Base-by-base conservation (phyloP, 2,888 invertebrate species). In the Morpho deidamia region DNA sequence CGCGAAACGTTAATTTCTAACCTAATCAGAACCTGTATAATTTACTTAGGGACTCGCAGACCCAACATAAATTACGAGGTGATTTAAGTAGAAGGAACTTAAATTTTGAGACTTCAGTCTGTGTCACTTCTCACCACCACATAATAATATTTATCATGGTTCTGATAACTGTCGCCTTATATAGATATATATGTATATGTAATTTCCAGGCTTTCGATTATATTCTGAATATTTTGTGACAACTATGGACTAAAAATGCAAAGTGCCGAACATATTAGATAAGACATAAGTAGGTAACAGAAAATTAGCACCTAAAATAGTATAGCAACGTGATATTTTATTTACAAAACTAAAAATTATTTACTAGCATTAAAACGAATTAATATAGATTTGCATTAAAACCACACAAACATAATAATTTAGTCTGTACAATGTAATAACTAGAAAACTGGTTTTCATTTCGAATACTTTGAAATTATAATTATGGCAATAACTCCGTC, bases 1-100 rank as follows among this genome's bases (percentile, higher is more conserved):
- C 76, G 72, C 74, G 70, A 69, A 73, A 68, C 61, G 61, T 61
- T 66, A 70, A 69, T 78, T 83, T 86, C 87, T 87, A 84, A 84
- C 87, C 86, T 87, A 90, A 90, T 90, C 90, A 90, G 87, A 90
- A 90, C 90, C 90, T 86, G 88, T 87, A 79, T 84, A 90, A 90
- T 90, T 90, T 90, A 90, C 89, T 84, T 69, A 82, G 79, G 81
- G 74, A 66, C 73, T 66, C n/a, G 42, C 53, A 64, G 74, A 65
- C 76, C 82, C 83, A 81, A 81, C 68, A 86, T 90, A 90, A 90
- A 90, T 89, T 85, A 88, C 81, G 90, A 88, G 90, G 90, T 90
- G 90, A 90, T 90, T 89, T 79, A 78, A 87, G 87, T 83, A 87
- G 87, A 88, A 89, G 86, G 82, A 86, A 80, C 78, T 70, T 76